Percentiles rank a stretch among this genome's conserved stretches.
These are phyloP conservation scores for Bungarus multicinctus DNA, from an alignment of 2,113 vertebrate species.

Conservation along the genomic window DNA sequence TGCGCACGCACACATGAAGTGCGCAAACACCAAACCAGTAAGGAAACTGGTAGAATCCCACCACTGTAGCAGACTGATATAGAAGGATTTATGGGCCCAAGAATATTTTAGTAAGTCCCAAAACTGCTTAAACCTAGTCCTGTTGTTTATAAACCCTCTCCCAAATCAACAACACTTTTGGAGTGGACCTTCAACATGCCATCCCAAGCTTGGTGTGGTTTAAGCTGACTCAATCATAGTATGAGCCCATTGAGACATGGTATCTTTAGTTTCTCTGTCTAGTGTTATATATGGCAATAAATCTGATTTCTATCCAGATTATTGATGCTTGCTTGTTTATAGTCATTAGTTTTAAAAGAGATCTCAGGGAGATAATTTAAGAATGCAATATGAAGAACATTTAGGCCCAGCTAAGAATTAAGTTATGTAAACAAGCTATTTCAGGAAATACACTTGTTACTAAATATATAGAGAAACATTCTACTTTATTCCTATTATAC, in stretches of 20 bases:
- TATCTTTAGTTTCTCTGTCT: neutral
- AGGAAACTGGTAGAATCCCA: no score
- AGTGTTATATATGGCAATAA: neutral
- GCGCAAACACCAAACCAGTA: no score
- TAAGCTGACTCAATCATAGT: neutral
- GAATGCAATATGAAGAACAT: neutral
- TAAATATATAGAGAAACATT: neutral
- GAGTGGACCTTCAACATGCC: neutral
- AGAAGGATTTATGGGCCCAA: neutral
- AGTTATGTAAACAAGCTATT: neutral
- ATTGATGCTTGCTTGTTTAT: neutral
- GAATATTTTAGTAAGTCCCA: neutral
- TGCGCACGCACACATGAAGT: no score
- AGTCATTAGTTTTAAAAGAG: neutral
- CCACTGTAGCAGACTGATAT: neutral
- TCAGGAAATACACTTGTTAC: neutral
- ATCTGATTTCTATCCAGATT: neutral
- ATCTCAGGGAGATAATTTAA: neutral
- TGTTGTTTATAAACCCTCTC: neutral
- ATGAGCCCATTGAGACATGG: neutral
- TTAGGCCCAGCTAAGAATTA: neutral
- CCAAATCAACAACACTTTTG: neutral
- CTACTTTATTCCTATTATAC: neutral
- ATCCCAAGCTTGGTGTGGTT: neutral
- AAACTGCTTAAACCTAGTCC: neutral